Conservation (phyloP, 92 coral and sea anemone genomes). For the Palythoa caribaeorum region DNA sequence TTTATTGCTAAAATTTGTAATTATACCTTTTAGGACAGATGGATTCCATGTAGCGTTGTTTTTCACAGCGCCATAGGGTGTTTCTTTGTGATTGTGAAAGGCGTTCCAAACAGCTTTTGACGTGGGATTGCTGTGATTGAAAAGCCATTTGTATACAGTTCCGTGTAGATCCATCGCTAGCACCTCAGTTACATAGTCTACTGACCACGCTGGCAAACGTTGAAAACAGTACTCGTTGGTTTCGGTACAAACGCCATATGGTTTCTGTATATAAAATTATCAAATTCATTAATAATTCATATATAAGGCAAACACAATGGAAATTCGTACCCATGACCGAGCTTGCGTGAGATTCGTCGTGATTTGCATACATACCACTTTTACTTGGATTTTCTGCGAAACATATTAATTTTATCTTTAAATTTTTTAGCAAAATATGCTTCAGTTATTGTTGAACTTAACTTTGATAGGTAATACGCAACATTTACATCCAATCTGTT, state of each 20-base stretch:
- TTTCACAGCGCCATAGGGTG: slow-evolving; percentile 67
- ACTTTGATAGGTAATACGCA: no score
- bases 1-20: background rate
- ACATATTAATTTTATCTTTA: no score
- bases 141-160: slow-evolving; percentile 75
- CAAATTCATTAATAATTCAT: no score
- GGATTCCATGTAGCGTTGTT: slow-evolving; percentile 72
- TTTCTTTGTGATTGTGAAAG: slow-evolving; percentile 76
- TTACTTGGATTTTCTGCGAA: no score
- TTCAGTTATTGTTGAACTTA: no score
- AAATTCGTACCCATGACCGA: no score
- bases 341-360: no score
- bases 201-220: slow-evolving; percentile 83
- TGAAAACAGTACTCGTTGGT: slow-evolving; percentile 77
- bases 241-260: slow-evolving; percentile 70
- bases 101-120: slow-evolving; percentile 81
- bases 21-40: slow-evolving; percentile 56
- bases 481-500: no score
- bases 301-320: no score
- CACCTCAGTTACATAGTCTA: slow-evolving; percentile 67
- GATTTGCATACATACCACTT: no score
- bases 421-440: no score
- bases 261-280: slow-evolving; percentile 27
- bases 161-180: slow-evolving; percentile 64
- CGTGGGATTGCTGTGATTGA: slow-evolving; percentile 67